Evolutionary conservation across 2,113 vertebrate genomes (phyloP).

Genomic region (Chamaetylas fuelleborni): DNA sequence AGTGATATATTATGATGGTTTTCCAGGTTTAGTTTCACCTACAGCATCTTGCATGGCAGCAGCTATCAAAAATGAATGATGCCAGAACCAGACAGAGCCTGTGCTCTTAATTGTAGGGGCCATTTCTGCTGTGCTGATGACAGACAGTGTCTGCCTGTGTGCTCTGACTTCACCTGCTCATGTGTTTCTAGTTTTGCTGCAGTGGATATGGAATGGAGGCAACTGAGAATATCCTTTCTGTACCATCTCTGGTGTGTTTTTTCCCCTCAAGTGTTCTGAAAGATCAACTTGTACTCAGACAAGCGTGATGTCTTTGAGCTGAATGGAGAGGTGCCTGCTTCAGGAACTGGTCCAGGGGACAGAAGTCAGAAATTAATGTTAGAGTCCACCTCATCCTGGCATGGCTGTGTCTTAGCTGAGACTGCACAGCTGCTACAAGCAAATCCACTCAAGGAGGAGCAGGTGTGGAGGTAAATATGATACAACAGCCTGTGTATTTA

Average conservation of each 20-base stretch:
- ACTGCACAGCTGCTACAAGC: background rate
- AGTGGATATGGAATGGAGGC: background rate
- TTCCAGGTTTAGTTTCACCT: constrained; percentile 13
- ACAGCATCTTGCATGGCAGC: background rate
- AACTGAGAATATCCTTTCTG: background rate
- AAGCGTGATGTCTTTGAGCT: background rate
- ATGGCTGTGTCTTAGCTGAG: background rate
- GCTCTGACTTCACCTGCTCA: background rate
- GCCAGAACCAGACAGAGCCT: constrained; percentile 33
- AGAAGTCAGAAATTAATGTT: background rate
- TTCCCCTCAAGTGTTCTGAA: background rate
- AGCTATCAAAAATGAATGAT: constrained; percentile 11
- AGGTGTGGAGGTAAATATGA: accelerated
- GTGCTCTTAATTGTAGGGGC: constrained; percentile 8
- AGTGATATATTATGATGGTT: background rate
- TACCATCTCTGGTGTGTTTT: background rate
- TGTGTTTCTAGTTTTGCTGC: background rate
- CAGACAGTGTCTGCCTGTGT: background rate
- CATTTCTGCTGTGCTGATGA: constrained; percentile 33
- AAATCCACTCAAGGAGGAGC: background rate
- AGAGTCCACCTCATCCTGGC: background rate
- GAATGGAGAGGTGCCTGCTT: background rate
- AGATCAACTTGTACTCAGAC: background rate
- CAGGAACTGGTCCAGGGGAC: background rate
- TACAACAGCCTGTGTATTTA: background rate